Base-by-base conservation (phyloP, 2,888 invertebrate genomes). In the Leptinotarsa juncta region DNA sequence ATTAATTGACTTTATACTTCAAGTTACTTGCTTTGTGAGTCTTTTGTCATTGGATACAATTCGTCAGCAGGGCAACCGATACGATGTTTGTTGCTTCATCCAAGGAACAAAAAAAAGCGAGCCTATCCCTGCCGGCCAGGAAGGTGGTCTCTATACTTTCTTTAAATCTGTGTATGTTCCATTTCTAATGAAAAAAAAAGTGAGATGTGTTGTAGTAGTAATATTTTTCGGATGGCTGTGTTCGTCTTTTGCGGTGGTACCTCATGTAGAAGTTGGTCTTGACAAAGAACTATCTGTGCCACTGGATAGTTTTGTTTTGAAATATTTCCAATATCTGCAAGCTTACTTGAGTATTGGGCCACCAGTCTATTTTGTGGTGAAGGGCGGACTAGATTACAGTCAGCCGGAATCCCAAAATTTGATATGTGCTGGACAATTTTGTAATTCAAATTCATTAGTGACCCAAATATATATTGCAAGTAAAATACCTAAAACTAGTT, bases 271-370 rank as follows among this genome's bases (percentile, higher is more conserved):
- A 77, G 93, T 99, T 77, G 99, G 99, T 0, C 89, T 99, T 18
- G 97, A 99, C 87, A 98, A 99, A 87, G 96, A 97, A 84, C 90
- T 99, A 1, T 96, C 98, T 0, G 98, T 99, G 97, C 98, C 99
- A 0, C 94, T 96, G 85, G 98, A 99, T 88, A 99, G 98, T 81
- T 99, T 96, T 89, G 96, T 99, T 72, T 89, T 97, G 76, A 94
- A 96, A 83, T 99, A 99, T 89, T 99, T 99, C 90, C 90, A 93
- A 87, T 93, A 92, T 81, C 88, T 99, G 79, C 94, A 95, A 83
- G 99, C 0, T 95, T 98, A 42, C 97, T 97, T 10, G 93, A 99
- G 76, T 97, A 98, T 90, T 96, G 99, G 89, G 95, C 99, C 66
- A 90, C 99, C 65, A 94, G 94, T 77, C 79, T 88, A 88, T 77